Evolutionary conservation across 2,113 vertebrate genomes (phyloP).

Genomic region (Platichthys flesus): DNA sequence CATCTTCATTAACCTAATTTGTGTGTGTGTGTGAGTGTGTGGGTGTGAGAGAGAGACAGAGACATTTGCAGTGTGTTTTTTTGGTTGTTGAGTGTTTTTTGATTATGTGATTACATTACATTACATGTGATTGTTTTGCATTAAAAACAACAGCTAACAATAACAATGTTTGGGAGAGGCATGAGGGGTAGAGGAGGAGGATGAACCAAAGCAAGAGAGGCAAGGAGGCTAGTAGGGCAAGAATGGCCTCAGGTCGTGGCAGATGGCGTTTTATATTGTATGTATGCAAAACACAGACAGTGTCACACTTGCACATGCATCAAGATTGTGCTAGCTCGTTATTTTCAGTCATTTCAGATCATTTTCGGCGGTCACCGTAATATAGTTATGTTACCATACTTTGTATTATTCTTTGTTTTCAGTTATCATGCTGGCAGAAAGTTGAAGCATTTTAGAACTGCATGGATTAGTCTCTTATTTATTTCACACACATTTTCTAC

Average conservation of each 20-base stretch:
- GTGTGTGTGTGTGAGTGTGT: constrained; percentile 41
- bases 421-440: neutral
- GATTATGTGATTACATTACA: constrained; percentile 23
- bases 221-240: constrained; percentile 83
- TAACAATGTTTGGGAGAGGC: constrained; percentile 42
- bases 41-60: constrained; percentile 22
- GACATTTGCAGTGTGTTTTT: constrained; percentile 32
- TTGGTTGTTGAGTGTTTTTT: constrained; percentile 3
- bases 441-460: neutral
- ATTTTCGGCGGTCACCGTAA: constrained; percentile 9
- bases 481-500: neutral
- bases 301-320: constrained; percentile 58
- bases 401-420: neutral
- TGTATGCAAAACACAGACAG: constrained; percentile 73
- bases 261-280: constrained; percentile 81
- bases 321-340: constrained; percentile 33
- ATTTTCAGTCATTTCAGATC: neutral
- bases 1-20: constrained; percentile 81
- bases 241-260: constrained; percentile 81
- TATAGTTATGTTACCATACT: neutral
- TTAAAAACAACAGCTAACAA: constrained; percentile 37
- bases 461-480: neutral
- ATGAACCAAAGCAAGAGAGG: constrained; percentile 51
- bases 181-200: constrained; percentile 40
- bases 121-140: too few species aligned